Percentiles rank a stretch among this genome's conserved stretches.
phyloP scores from a whole-genome alignment of 2,113 vertebrate species.

The Tragulus kanchil region DNA sequence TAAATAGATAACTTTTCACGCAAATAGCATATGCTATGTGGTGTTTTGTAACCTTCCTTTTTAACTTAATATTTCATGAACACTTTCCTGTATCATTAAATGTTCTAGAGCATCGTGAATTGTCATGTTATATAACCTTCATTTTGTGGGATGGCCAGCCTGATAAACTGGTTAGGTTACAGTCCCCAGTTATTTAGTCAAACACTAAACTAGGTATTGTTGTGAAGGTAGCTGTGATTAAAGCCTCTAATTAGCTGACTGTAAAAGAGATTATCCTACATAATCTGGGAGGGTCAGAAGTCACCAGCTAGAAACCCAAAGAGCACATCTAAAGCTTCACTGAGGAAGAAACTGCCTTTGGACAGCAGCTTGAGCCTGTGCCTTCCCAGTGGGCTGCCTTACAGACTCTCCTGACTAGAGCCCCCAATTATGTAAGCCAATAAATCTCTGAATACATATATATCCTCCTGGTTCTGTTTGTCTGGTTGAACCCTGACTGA shows the following conservation, averaged over 20 bases:
- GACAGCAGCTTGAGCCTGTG: neutral
- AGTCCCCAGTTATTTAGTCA: neutral
- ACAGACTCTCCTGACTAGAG: neutral
- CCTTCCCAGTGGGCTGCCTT: neutral
- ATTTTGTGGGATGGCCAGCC: neutral
- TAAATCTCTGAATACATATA: neutral
- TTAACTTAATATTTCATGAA: neutral
- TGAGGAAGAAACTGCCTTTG: neutral
- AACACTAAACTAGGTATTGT: neutral
- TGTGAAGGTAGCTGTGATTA: neutral
- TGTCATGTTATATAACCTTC: neutral
- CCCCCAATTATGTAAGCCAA: neutral
- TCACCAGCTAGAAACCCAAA: neutral
- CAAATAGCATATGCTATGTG: neutral
- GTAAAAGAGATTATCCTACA: neutral
- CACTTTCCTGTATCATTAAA: neutral
- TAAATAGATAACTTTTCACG: neutral
- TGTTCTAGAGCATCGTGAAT: slow-evolving; percentile 12
- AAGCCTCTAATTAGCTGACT: neutral
- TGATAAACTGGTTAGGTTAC: neutral
- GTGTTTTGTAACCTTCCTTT: neutral
- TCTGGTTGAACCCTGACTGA: neutral
- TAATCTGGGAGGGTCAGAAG: neutral
- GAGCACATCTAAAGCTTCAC: neutral
- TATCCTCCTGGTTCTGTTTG: neutral